These are phyloP conservation scores for Drosophila pachea DNA, from an alignment of 1,140 invertebrate species.

Conservation along the genomic window DNA sequence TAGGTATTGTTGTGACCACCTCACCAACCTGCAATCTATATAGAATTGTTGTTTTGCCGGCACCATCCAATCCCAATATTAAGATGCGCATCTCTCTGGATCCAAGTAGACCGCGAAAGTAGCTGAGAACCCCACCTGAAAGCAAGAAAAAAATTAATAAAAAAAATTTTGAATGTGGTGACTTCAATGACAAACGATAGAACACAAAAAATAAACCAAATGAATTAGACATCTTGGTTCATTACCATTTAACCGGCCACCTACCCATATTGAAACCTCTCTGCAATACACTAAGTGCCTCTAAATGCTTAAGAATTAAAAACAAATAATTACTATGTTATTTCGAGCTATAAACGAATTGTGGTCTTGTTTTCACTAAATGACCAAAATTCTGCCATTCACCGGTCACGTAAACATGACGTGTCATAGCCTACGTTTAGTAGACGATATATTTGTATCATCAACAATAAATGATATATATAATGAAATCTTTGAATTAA, in stretches of 20 bases:
- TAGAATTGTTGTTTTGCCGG: conserved; percentile 99
- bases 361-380: conserved; percentile 71
- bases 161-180: conserved; percentile 37
- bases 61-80: conserved; percentile 98
- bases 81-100: conserved; percentile 98
- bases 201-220: conserved; percentile 36
- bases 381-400: conserved; percentile 61
- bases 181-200: conserved; percentile 51
- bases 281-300: conserved; percentile 57
- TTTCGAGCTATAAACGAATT: conserved; percentile 50
- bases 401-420: conserved; percentile 60
- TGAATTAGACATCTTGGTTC: background rate
- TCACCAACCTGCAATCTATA: conserved; percentile 99
- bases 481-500: background rate
- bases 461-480: background rate
- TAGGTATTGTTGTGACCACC: conserved; percentile 98
- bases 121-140: conserved; percentile 95
- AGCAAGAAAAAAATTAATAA: conserved; percentile 34
- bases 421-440: conserved; percentile 65
- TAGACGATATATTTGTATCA: conserved; percentile 18
- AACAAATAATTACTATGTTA: conserved; percentile 58
- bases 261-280: conserved; percentile 66
- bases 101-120: conserved; percentile 95
- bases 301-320: conserved; percentile 64
- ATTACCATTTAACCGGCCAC: conserved; percentile 5